phyloP scores from a whole-genome alignment of 2,113 vertebrate species.

The Podilymbus podiceps region DNA sequence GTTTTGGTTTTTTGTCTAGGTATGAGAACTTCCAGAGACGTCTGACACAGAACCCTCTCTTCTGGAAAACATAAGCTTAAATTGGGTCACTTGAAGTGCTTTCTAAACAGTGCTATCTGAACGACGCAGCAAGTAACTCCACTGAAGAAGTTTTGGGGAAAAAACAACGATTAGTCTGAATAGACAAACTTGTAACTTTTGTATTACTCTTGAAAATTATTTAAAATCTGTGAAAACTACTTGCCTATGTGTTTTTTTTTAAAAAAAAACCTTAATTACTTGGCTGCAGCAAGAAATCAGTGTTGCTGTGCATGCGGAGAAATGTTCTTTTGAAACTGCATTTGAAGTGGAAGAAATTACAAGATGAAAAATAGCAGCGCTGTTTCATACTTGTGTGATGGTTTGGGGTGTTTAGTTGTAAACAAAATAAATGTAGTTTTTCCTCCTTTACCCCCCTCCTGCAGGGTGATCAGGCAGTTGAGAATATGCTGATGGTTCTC shows the following conservation, averaged over 20 bases:
- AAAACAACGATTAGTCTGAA: conserved; percentile 30
- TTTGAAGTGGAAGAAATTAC: not conserved
- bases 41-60: conserved; percentile 92
- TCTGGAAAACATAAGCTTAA: conserved; percentile 87
- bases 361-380: not conserved
- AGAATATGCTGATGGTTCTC: not conserved
- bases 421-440: not conserved
- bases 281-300: not conserved
- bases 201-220: conserved; percentile 57
- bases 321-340: not conserved
- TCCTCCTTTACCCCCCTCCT: not conserved
- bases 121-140: not conserved
- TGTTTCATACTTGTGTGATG: not conserved
- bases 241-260: not conserved
- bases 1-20: conserved; percentile 68
- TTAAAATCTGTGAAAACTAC: conserved; percentile 56
- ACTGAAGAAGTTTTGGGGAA: not conserved
- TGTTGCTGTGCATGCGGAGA: not conserved
- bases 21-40: conserved; percentile 96
- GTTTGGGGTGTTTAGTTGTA: not conserved
- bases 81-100: conserved; percentile 33
- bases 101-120: conserved; percentile 3
- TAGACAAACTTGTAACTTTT: conserved; percentile 57
- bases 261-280: not conserved
- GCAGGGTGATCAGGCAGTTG: not conserved